Conservation (phyloP, 1,140 invertebrate genomes). For the Drosophila elegans region DNA sequence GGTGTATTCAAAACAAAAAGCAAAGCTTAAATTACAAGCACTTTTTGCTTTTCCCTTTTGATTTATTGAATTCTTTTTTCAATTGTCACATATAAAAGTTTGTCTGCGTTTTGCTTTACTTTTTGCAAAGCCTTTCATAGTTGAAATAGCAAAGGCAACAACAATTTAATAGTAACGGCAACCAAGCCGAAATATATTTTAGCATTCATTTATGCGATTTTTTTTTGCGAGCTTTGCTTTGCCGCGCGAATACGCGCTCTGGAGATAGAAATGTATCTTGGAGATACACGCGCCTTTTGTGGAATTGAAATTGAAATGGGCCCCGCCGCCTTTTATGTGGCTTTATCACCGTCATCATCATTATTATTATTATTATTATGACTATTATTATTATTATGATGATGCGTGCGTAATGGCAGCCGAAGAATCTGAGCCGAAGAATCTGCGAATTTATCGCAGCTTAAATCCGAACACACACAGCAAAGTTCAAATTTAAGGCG, state of each 20-base stretch:
- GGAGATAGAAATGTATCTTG: constrained; percentile 73
- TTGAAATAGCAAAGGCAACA: constrained; percentile 54
- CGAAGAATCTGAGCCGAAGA: constrained; percentile 40
- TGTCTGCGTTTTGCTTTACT: constrained; percentile 36
- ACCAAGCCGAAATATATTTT: constrained; percentile 70
- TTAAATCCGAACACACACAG: constrained; percentile 26
- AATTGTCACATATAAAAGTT: constrained; percentile 59
- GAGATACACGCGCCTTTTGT: constrained; percentile 73
- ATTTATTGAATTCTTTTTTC: constrained; percentile 52
- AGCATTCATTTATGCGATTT: constrained; percentile 77
- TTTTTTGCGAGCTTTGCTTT: constrained; percentile 47
- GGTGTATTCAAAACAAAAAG: constrained; percentile 23
- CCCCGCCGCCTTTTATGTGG: constrained; percentile 64
- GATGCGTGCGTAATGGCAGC: constrained; percentile 57
- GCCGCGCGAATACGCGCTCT: constrained; percentile 70
- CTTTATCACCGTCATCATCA: constrained; percentile 60
- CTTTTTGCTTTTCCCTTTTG: constrained; percentile 54
- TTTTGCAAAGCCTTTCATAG: constrained; percentile 73
- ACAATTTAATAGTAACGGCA: constrained; percentile 65
- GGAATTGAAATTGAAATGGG: constrained; percentile 80
- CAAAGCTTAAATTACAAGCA: constrained; percentile 28
- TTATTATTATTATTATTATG: constrained; percentile 44
- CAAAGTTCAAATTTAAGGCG: constrained; percentile 43
- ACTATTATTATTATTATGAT: constrained; percentile 44
- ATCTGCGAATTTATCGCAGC: constrained; percentile 55